Base-by-base conservation (phyloP, 2,113 vertebrate genomes). In the Forbesichthys papilliferus region DNA sequence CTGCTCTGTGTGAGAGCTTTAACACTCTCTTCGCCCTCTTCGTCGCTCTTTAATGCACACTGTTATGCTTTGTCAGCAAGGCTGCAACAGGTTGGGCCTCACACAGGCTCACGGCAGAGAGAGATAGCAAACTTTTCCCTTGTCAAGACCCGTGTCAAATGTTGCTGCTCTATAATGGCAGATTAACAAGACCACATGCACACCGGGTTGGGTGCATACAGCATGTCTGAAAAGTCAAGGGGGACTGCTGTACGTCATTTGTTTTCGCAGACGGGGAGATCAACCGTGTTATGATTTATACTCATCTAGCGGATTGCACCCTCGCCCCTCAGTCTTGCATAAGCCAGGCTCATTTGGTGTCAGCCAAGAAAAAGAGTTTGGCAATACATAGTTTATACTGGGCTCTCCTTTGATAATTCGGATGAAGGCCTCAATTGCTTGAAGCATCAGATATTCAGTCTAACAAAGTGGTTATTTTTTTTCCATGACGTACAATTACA, bases 101-200 rank as follows among this genome's bases (percentile, higher is more conserved):
- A 79, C 80, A 73, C 79, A 71, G 74, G 55, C 79, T 66, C 59
- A 8, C 14, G 42, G 62, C 66, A 59, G 9, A 20, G 12, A 69
- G 74, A 69, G 74, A 81, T 69, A 69, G 46, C 61, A 14, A 75
- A 76, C 70, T 79, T 68, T 69, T 74, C 53, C 55, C 58, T 63
- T 36, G 36, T 54, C 48, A 27, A 48, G 66, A 69, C 69, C 80
- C 71, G 53, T 66, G 71, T 67, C n/a, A 3, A 79, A 68, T 83
- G 77, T 79, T 87, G 85, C 86, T 83, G 86, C 77, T 86, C 66
- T 75, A 27, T 27, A 78, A 86, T 85, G 75, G 68, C 57, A 78
- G 79, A 87, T 85, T 84, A 82, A 79, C 79, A 67, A 72, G 61
- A 87, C 78, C 86, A 87, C 67, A 67, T 87, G 81, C 73, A 80